phyloP scores from a whole-genome alignment of 2,113 vertebrate species.

The Atrichornis clamosus region DNA sequence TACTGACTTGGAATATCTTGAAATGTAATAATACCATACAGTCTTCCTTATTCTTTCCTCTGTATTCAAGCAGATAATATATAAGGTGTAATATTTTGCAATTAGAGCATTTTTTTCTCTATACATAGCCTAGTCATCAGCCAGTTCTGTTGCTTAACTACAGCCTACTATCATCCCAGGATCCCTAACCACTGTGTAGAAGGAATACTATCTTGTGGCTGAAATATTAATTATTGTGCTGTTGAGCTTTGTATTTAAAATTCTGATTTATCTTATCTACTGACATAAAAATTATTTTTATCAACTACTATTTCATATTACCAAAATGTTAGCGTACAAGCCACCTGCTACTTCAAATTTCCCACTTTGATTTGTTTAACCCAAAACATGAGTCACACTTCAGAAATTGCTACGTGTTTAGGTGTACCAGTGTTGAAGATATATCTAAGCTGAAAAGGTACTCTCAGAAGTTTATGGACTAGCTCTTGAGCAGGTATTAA shows the following conservation, averaged over 20 bases:
- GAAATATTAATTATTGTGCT: conserved; percentile 37
- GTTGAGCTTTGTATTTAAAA: conserved; percentile 47
- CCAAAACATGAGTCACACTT: background rate
- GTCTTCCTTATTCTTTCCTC: background rate
- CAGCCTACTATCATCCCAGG: conserved; percentile 66
- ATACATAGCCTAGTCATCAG: background rate
- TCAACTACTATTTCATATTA: background rate
- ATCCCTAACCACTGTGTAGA: conserved; percentile 63
- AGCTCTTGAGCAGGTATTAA: conserved; percentile 37
- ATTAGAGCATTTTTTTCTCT: background rate
- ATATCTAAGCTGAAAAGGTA: background rate
- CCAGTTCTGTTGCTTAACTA: conserved; percentile 58
- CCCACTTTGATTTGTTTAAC: background rate
- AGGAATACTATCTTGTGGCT: conserved; percentile 22
- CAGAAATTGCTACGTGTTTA: background rate
- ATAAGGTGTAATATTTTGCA: background rate
- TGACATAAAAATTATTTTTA: background rate
- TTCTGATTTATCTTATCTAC: background rate
- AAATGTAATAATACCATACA: background rate
- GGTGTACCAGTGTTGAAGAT: background rate
- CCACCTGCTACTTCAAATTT: background rate
- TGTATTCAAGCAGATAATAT: background rate
- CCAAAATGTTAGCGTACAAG: background rate
- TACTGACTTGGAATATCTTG: background rate
- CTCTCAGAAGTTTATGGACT: background rate